Base-by-base conservation (phyloP, 2,113 vertebrate species). In the Neogobius melanostomus region DNA sequence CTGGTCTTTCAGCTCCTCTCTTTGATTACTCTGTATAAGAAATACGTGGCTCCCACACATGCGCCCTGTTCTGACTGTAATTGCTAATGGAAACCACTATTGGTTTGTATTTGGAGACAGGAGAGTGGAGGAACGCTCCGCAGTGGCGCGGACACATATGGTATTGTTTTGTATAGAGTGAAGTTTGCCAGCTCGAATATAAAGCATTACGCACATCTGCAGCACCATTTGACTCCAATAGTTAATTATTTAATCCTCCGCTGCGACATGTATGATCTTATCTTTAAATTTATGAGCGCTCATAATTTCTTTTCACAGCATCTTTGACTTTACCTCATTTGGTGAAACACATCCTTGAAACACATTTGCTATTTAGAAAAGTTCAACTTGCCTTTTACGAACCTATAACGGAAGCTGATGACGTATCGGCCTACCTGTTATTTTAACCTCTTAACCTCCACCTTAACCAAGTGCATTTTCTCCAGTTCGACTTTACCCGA, bases 11-110 rank as follows among this genome's bases (percentile, higher is more conserved):
- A 56, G 66, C 79, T 76, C 36, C 66, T 66, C 70, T 76, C 71
- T 44, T 83, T 88, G 76, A 82, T 85, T 88, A 72, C 71, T 11
- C 68, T 44, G 61, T 47, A 6, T 59, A 28, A 48, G 65, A 74
- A 68, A 16, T 71, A 16, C 42, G 47, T 60, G 5, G 16, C 61
- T 66, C 57, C 72, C 52, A 16, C 51, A 64, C 78, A 59, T 4
- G 36, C 64, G 44, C 10, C 1, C 68, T 52, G 57, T 45, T 57
- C 42, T 63, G 64, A 16, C 42, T 75, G 69, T 80, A 75, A 81
- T 76, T 68, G 74, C 74, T 91, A 81, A 90, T 91, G 84, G 84
- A 89, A 92, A 90, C 68, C 83, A 71, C 66, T 74, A 77, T 87
- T 82, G 75, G 72, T 81, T 89, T 90, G 82, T 78, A 79, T 71